Base-by-base conservation (phyloP, 2,113 vertebrate genomes). In the Vulpes ferrilata region DNA sequence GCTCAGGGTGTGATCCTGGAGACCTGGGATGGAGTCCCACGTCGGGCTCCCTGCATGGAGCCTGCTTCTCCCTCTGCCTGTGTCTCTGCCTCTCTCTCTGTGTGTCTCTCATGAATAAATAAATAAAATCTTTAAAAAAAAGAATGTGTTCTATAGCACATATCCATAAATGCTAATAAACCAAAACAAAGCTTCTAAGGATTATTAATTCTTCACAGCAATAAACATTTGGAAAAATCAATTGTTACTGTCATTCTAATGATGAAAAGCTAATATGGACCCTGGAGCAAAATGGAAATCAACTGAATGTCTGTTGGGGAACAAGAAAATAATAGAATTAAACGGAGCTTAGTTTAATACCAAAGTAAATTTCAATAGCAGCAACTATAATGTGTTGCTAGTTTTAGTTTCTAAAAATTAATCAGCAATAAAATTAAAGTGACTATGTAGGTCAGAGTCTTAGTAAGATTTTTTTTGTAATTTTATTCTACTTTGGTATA, bases 201-300 rank as follows among this genome's bases (percentile, higher is more conserved):
- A 83, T 76, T 74, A 80, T 48, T 92, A 83, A 69, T 78, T 93
- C 9, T 20, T 93, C 60, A 83, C 23, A 67, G 20, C 48, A 79
- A 35, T 69, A 69, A 84, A 71, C 71, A 90, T 65, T 48, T 64
- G 35, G 22, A 88, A 93, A 92, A 90, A 62, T 55, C 57, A 60
- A 88, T 30, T 96, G 38, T 62, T n/a, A 93, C 43, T 93, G 32
- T 62, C n/a, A 96, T 53, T 90, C 7, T 82, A 84, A 89, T 71
- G 16, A 88, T 67, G n/a, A 53, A 91, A 91, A 87, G 48, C 30
- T 94, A 91, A 67, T 11, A 38, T 55, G 51, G 25, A 82, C 60
- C 25, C 60, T 95, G n/a, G n/a, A 13, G 81, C 16, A n/a, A 82
- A 94, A 82, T 16, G 81, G 51, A 87, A 87, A 76, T 89, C 82